Evolutionary conservation across 2,888 invertebrate species (phyloP).

Genomic region (Phragmatobia fuliginosa): DNA sequence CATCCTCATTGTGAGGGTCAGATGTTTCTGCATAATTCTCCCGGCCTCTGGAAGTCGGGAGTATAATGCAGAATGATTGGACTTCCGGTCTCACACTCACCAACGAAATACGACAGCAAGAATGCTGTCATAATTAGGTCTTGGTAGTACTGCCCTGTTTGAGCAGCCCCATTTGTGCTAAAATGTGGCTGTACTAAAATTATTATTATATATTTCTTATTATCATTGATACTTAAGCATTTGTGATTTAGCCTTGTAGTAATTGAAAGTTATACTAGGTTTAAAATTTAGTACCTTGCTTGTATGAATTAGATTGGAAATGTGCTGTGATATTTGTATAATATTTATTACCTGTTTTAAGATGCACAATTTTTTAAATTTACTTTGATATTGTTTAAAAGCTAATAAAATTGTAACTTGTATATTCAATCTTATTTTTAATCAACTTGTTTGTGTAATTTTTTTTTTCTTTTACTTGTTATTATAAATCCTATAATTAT

Average conservation of each 20-base stretch:
- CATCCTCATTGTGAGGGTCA: no score
- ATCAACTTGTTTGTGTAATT: no score
- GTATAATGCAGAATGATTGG: no score
- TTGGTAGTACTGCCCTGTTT: no score
- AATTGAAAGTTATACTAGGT: not conserved
- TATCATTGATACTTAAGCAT: not conserved
- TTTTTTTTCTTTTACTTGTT: not conserved
- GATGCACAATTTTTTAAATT: slow-evolving; percentile 39
- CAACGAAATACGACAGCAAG: no score
- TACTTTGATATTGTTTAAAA: slow-evolving; percentile 3
- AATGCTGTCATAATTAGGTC: no score
- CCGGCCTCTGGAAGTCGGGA: no score
- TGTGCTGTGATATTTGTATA: slow-evolving; percentile 55
- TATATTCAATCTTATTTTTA: not conserved
- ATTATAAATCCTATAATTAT: not conserved
- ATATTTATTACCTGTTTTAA: slow-evolving; percentile 40
- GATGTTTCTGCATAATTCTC: no score
- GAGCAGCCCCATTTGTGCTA: no score
- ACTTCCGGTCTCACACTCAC: no score
- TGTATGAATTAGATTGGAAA: slow-evolving; percentile 20
- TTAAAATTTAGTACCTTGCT: slow-evolving; percentile 6
- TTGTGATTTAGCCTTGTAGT: not conserved
- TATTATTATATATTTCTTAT: not conserved
- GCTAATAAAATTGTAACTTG: not conserved
- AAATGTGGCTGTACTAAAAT: no score